Percentiles rank a stretch among this genome's conserved stretches.
These are phyloP conservation scores for Polyommatus icarus DNA, from an alignment of 2,888 invertebrate species.

Conservation along the genomic window DNA sequence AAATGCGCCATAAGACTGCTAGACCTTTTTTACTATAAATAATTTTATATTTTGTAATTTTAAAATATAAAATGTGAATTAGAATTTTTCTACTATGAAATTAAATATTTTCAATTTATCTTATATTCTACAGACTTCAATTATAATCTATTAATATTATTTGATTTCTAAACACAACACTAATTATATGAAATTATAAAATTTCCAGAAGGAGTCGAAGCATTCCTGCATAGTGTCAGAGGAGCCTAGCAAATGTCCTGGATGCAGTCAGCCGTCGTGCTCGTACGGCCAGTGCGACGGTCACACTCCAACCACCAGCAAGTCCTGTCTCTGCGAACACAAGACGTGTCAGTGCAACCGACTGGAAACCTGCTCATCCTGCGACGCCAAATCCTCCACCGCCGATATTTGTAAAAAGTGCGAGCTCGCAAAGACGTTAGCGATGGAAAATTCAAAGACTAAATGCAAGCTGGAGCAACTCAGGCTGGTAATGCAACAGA, in stretches of 20 bases:
- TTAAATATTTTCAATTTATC: too few species aligned
- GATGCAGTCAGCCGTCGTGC: slow-evolving; percentile 58
- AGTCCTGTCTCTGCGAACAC: slow-evolving; percentile 47
- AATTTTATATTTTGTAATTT: too few species aligned
- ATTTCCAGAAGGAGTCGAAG: slow-evolving; percentile 61
- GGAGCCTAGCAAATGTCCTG: slow-evolving; percentile 54
- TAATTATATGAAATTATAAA: neutral
- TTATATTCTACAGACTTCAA: too few species aligned
- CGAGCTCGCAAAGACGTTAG: slow-evolving; percentile 73
- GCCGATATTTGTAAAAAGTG: slow-evolving; percentile 71
- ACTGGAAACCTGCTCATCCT: slow-evolving; percentile 49
- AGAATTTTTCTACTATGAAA: too few species aligned
- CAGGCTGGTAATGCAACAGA: slow-evolving; percentile 93
- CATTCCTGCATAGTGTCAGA: slow-evolving; percentile 56
- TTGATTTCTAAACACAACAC: too few species aligned
- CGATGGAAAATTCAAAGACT: slow-evolving; percentile 87
- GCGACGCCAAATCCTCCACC: slow-evolving; percentile 48
- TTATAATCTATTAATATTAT: too few species aligned
- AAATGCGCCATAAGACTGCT: too few species aligned
- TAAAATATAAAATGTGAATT: too few species aligned
- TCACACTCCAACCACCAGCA: slow-evolving; percentile 50
- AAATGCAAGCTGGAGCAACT: slow-evolving; percentile 93
- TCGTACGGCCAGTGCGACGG: slow-evolving; percentile 67
- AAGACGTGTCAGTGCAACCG: slow-evolving; percentile 53
- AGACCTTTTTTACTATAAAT: too few species aligned